These are phyloP conservation scores for Zaprionus lineosus DNA, from an alignment of 2,888 invertebrate species.

Conservation along the genomic window DNA sequence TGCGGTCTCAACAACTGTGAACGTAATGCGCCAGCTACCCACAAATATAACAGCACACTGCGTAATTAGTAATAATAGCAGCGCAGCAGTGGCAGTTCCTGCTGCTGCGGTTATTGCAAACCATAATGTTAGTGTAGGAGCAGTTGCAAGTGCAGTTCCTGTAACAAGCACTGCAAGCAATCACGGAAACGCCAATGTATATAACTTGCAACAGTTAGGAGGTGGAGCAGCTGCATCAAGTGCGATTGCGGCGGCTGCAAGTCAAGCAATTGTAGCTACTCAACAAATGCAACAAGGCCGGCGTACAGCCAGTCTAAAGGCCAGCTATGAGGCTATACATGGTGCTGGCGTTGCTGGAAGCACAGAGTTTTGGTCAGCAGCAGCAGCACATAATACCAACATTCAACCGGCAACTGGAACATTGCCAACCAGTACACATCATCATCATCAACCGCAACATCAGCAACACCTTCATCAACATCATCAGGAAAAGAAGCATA, in stretches of 20 bases:
- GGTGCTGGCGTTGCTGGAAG: slow-evolving; percentile 86
- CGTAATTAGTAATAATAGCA: slow-evolving; percentile 17
- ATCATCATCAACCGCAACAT: slow-evolving; percentile 72
- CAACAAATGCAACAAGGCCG: slow-evolving; percentile 98
- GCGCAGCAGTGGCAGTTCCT: slow-evolving; percentile 1
- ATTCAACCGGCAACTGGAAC: slow-evolving; percentile 83
- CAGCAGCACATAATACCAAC: slow-evolving; percentile 87
- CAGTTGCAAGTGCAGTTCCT: slow-evolving; percentile 1
- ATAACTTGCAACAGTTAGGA: slow-evolving; percentile 91
- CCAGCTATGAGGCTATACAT: slow-evolving; percentile 95
- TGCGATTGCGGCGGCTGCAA: slow-evolving; percentile 96
- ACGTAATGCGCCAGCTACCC: slow-evolving; percentile 56
- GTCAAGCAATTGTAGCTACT: slow-evolving; percentile 97
- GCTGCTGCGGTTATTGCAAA: slow-evolving; percentile 1
- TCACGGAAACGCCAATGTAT: slow-evolving; percentile 82
- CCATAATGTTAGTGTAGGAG: slow-evolving; percentile 12
- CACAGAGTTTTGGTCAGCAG: slow-evolving; percentile 86
- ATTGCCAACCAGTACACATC: slow-evolving; percentile 83
- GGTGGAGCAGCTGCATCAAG: slow-evolving; percentile 87
- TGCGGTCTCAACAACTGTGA: slow-evolving; percentile 7
- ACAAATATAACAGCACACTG: slow-evolving; percentile 42
- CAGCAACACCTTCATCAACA: slow-evolving; percentile 40
- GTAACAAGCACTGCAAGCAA: slow-evolving; percentile 3
- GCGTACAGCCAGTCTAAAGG: slow-evolving; percentile 95
- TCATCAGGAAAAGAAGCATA: slow-evolving; percentile 75